A percentile compares a stretch with the other conserved stretches of the same genome.
Conservation (phyloP, 2,888 invertebrate genomes). For the Tachina fera region DNA sequence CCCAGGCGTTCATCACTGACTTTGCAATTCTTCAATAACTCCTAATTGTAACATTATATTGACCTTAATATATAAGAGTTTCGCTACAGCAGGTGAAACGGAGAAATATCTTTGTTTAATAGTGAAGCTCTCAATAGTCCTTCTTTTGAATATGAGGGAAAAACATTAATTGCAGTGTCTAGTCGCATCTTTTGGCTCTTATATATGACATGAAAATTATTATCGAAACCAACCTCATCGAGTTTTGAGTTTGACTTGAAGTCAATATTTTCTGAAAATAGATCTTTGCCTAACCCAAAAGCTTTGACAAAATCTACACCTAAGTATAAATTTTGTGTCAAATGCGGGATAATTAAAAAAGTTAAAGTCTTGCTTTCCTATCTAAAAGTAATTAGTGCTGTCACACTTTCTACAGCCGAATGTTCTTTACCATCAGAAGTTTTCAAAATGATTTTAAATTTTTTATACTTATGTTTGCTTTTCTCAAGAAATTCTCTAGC, state of each 20-base stretch:
- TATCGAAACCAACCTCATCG: too few species aligned
- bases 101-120: conserved; percentile 35
- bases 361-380: too few species aligned
- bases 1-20: conserved; percentile 32
- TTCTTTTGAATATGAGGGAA: conserved; percentile 42
- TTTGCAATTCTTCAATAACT: conserved; percentile 49
- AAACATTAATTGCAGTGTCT: not conserved
- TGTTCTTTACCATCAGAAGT: conserved; percentile 19
- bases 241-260: too few species aligned
- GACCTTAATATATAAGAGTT: conserved; percentile 12
- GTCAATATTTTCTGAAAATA: conserved; percentile 9
- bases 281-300: not conserved
- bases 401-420: not conserved
- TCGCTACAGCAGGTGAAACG: conserved; percentile 33
- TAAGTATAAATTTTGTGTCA: conserved; percentile 31
- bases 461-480: not conserved
- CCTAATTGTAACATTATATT: conserved; percentile 33
- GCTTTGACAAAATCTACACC: conserved; percentile 29
- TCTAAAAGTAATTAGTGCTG: not conserved
- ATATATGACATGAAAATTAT: too few species aligned
- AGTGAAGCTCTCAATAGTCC: conserved; percentile 21
- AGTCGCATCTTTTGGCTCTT: too few species aligned
- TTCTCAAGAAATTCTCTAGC: not conserved
- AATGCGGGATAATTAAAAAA: conserved; percentile 3
- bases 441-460: conserved; percentile 3